Percentiles rank a stretch among this genome's conserved stretches.
These are phyloP conservation scores for Calameuta filiformis DNA, from an alignment of 2,888 invertebrate genomes.

Conservation along the genomic window DNA sequence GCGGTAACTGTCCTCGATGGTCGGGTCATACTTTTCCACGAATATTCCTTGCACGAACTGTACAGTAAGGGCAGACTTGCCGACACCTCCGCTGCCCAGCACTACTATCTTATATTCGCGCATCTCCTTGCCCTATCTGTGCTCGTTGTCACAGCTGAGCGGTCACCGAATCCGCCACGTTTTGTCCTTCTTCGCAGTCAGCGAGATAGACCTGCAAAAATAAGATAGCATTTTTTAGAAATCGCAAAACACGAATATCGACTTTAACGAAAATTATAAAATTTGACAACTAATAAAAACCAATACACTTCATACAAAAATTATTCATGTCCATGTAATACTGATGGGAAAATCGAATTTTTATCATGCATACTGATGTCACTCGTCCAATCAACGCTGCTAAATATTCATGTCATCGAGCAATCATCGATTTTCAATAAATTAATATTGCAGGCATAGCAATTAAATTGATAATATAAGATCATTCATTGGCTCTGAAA, in stretches of 20 bases:
- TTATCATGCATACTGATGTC: background rate
- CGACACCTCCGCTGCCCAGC: constrained; percentile 99
- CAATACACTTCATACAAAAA: background rate
- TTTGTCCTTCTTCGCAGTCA: constrained; percentile 52
- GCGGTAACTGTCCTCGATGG: constrained; percentile 99
- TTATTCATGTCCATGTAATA: background rate
- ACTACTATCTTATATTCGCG: constrained; percentile 99
- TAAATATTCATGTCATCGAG: background rate
- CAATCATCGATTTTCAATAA: background rate
- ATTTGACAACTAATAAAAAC: background rate
- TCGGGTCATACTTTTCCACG: constrained; percentile 99
- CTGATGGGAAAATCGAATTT: background rate
- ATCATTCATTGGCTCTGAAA: background rate
- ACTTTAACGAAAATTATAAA: background rate
- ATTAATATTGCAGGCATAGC: background rate
- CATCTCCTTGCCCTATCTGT: constrained; percentile 72
- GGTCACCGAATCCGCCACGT: constrained; percentile 64
- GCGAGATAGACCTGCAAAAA: constrained; percentile 54
- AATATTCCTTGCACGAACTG: constrained; percentile 99
- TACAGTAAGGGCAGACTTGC: constrained; percentile 97
- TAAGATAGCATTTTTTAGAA: background rate
- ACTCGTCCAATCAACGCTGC: background rate
- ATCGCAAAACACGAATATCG: background rate
- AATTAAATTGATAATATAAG: background rate
- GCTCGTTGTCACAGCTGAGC: constrained; percentile 53